Base-by-base conservation (phyloP, 2,797 vertebrate genomes). In the Gallinago solitaria region DNA sequence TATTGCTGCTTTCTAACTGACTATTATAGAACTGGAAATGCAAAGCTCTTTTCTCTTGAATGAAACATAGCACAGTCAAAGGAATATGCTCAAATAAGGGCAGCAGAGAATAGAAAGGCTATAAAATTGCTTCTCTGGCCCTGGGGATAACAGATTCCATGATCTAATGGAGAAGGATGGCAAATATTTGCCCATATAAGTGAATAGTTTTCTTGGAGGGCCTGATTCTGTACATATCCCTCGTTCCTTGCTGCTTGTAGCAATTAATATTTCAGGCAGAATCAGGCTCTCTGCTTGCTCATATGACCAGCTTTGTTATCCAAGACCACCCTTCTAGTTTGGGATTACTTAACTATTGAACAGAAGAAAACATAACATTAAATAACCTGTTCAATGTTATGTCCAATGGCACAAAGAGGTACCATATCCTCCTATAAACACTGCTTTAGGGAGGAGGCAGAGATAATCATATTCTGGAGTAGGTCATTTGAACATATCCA, bases 401-500 rank as follows among this genome's bases (percentile, higher is more conserved):
- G 97, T 37, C 97, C 97, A 59, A 96, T 94, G 8, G 92, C 96
- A 68, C 16, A 98, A n/a, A 12, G 98, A 98, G 7, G 95, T 97
- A 59, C 98, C 98, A 9, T 98, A 98, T 20, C 98, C 98, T 11
- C 98, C 98, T 39, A 98, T 93, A 78, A 99, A 98, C 4, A 88
- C 95, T 17, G 89, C 94, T n/a, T 96, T 98, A 3, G 98, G 98
- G 77, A 98, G 75, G 25, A 96, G 41, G 51, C 98, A 98, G 71
- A 99, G 97, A 89, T 98, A 98, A 96, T 98, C 98, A 88, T 98
- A 97, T 95, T 98, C 98, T 16, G 98, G 98, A 43, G 98, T 98
- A 61, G 45, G 68, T 15, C 27, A 98, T 86, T 98, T 98, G 91
- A 99, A 98, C 98, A 98, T 98, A 96, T 98, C 98, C 97, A 99